These are phyloP conservation scores for Eurosta solidaginis DNA, from an alignment of 1,140 invertebrate species.

Conservation along the genomic window DNA sequence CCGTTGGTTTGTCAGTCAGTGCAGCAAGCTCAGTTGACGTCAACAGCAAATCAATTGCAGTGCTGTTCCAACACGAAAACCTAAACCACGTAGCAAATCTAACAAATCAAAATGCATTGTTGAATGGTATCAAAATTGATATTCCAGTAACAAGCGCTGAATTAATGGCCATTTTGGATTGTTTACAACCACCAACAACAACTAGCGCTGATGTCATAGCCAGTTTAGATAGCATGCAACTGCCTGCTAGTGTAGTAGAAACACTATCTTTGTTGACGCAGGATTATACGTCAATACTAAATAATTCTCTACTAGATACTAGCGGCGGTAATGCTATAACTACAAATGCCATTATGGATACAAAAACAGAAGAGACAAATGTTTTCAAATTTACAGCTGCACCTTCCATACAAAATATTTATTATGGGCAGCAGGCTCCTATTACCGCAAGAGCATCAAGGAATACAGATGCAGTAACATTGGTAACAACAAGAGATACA, in stretches of 20 bases:
- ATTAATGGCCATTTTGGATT: neutral
- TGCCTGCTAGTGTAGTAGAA: neutral
- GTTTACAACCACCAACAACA: neutral
- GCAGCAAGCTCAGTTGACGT: neutral
- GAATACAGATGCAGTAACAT: no score
- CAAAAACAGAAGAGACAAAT: neutral
- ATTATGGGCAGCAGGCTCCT: neutral
- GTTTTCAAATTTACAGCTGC: neutral
- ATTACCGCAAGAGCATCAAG: no score
- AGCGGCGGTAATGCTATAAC: neutral
- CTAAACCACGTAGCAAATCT: neutral
- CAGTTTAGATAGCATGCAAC: neutral
- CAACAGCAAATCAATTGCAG: neutral
- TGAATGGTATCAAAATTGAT: neutral
- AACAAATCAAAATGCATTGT: neutral
- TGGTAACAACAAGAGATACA: neutral
- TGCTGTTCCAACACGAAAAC: neutral
- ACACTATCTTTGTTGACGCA: neutral
- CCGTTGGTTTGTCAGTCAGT: neutral
- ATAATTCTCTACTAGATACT: neutral
- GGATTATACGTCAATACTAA: neutral
- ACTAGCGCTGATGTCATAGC: constrained; percentile 15
- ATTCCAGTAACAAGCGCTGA: neutral
- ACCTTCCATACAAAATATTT: neutral
- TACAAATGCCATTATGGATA: neutral